Percentiles rank a stretch among this genome's conserved stretches.
Evolutionary conservation across 2,888 invertebrate genomes (phyloP).

Genomic region (Drosophila heteroneura): DNA sequence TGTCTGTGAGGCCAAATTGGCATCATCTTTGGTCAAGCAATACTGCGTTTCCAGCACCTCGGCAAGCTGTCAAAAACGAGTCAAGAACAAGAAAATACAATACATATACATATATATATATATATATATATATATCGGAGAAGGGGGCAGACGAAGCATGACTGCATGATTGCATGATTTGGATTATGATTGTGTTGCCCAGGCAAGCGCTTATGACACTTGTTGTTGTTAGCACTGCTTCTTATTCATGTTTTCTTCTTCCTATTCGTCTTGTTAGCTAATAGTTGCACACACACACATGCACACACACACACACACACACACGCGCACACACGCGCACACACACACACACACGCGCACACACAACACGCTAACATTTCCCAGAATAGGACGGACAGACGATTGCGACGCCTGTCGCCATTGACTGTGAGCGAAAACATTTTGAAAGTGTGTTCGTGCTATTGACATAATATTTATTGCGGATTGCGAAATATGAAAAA

Average conservation of each 20-base stretch:
- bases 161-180: background rate
- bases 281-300: background rate
- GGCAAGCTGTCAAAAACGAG: conserved; percentile 70
- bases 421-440: too few species aligned
- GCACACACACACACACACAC: background rate
- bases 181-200: background rate
- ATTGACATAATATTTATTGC: background rate
- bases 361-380: background rate
- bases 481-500: background rate
- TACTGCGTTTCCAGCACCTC: conserved; percentile 87
- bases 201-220: conserved; percentile 14
- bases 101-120: too few species aligned
- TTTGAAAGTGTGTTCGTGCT: background rate
- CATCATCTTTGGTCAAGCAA: conserved; percentile 88
- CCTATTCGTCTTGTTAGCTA: background rate
- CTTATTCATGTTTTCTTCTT: background rate
- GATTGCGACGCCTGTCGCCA: background rate
- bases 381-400: background rate
- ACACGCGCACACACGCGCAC: background rate
- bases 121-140: background rate
- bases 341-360: background rate
- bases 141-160: background rate
- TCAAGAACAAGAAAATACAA: background rate
- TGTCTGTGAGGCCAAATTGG: conserved; percentile 88
- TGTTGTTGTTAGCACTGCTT: conserved; percentile 6